Percentiles rank a stretch among this genome's conserved stretches.
These are phyloP conservation scores for Neostethus bicornis DNA, from an alignment of 2,797 vertebrate species.

Conservation along the genomic window DNA sequence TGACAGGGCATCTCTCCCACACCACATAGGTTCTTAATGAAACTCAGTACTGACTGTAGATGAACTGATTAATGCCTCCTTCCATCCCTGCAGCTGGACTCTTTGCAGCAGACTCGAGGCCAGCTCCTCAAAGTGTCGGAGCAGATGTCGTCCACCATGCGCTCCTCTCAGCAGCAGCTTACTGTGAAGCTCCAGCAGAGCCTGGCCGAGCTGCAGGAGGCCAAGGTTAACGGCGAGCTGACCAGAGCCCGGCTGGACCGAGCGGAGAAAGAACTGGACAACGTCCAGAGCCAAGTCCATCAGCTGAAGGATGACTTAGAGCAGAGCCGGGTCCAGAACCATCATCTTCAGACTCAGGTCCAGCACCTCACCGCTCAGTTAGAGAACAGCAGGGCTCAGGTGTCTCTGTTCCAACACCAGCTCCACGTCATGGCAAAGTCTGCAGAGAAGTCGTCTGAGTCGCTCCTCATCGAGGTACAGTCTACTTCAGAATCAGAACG, in stretches of 20 bases:
- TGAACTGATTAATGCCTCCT: too few relatives aligned
- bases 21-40: too few relatives aligned
- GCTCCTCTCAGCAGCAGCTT: conserved; percentile 80
- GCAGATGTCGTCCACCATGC: conserved; percentile 76
- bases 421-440: conserved; percentile 75
- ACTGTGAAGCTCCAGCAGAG: conserved; percentile 74
- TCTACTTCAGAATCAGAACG: too few relatives aligned
- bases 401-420: conserved; percentile 72
- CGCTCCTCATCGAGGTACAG: conserved; percentile 82
- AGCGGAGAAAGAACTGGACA: conserved; percentile 40
- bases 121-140: conserved; percentile 82
- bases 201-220: conserved; percentile 60
- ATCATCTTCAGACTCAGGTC: conserved; percentile 42
- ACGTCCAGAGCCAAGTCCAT: conserved; percentile 7
- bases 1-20: too few relatives aligned
- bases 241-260: conserved; percentile 44
- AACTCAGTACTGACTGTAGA: too few relatives aligned
- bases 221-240: conserved; percentile 7
- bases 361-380: too few relatives aligned
- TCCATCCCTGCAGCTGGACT: conserved; percentile 70
- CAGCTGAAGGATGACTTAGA: conserved; percentile 54
- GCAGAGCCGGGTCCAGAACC: conserved; percentile 39
- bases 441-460: conserved; percentile 77
- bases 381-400: conserved; percentile 40
- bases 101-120: conserved; percentile 80